Conservation (phyloP, 1,140 invertebrate genomes). For the Lordiphosa clarofinis region DNA sequence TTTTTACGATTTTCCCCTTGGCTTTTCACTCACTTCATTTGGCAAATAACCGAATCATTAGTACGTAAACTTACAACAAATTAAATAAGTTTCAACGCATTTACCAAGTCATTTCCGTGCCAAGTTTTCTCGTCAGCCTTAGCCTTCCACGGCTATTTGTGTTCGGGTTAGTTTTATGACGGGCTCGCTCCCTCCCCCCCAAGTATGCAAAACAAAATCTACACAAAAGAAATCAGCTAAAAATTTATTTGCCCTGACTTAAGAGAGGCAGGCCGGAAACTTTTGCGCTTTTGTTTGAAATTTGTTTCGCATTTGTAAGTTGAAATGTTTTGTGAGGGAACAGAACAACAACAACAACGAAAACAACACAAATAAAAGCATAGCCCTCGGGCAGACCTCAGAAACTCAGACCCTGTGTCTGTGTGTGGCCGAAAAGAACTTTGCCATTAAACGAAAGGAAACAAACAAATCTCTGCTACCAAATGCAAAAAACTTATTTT, state of each 20-base stretch:
- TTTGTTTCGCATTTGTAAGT: constrained; percentile 78
- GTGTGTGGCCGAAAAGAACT: constrained; percentile 24
- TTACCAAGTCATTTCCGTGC: constrained; percentile 70
- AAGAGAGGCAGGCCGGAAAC: constrained; percentile 31
- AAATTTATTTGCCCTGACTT: constrained; percentile 63
- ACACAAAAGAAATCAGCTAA: constrained; percentile 67
- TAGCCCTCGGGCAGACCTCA: constrained; percentile 36
- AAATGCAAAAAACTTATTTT: constrained; percentile 19
- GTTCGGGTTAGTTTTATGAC: constrained; percentile 72
- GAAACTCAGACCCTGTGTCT: constrained; percentile 37
- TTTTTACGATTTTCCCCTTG: constrained; percentile 3
- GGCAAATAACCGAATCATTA: constrained; percentile 59
- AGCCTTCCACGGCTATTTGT: constrained; percentile 53
- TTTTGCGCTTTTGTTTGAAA: constrained; percentile 76
- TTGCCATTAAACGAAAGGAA: constrained; percentile 11
- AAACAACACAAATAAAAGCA: constrained; percentile 61
- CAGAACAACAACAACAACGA: constrained; percentile 36
- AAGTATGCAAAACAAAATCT: constrained; percentile 55
- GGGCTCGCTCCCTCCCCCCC: constrained; percentile 1
- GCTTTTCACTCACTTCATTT: constrained; percentile 45
- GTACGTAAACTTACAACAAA: constrained; percentile 64
- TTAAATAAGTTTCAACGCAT: constrained; percentile 76
- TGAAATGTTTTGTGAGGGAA: constrained; percentile 65
- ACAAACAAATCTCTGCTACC: constrained; percentile 28
- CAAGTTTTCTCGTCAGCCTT: constrained; percentile 33